Evolutionary conservation across 2,113 vertebrate genomes (phyloP), one percentile per base, ranked within the genome.

Genomic region (Cyphomyrus plagiostoma): DNA sequence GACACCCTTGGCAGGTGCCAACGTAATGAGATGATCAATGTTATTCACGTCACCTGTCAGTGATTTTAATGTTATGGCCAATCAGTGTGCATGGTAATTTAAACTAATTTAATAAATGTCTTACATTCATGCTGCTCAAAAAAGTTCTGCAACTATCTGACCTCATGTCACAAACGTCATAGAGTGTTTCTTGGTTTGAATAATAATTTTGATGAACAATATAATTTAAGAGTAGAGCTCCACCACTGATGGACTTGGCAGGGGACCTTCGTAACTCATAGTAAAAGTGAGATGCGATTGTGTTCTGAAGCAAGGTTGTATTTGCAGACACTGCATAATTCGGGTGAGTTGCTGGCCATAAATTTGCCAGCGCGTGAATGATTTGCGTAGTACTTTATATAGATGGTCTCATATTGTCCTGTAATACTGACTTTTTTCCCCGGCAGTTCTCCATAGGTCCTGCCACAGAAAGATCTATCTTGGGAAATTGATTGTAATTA

Each of bases 241-340:
- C 48, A 52, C 30, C 23, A 35, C 35, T 66, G 53, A 85, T 62
- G 82, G 45, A 8, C 42, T 48, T 84, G 45, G 35, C 42, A n/a
- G 26, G 6, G 26, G 30, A 88, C 26, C 56, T 70, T 45, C 23
- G 42, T 87, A 56, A 84, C 1, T 48, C 21, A 88, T 48, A 52
- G 62, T 90, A 88, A 77, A 87, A 90, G 87, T 80, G 88, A 90
- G 86, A 45, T 23, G 86, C 89, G 89, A 91, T 92, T 90, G 87
- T 89, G 35, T 90, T 91, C 87, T 87, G 26, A 89, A 89, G 85
- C 46, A 66, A 87, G 88, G 70, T 74, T 85, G 89, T 42, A 85
- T 90, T 90, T 90, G 86, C 90, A 89, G 87, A 88, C 89, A 74
- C 74, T 85, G 88, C 89, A 87, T 83, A 91, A 82, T 35, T 26